Evolutionary conservation across 2,113 vertebrate species (phyloP).

Genomic region (Thamnaconus septentrionalis): DNA sequence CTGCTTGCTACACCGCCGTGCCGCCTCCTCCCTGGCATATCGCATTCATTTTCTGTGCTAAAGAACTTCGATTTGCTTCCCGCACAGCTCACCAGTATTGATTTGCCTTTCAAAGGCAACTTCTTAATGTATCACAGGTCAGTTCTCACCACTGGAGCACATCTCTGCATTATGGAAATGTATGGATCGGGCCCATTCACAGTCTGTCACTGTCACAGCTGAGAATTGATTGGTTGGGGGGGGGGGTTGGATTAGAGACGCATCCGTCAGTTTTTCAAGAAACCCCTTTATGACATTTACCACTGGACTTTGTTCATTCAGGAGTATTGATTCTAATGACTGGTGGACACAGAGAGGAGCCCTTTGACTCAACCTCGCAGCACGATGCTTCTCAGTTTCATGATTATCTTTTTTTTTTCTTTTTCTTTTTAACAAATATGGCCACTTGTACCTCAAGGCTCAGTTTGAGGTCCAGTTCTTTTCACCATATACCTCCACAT

Average conservation of each 20-base stretch:
- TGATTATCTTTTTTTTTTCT: no score
- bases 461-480: no score
- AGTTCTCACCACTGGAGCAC: conserved; percentile 52
- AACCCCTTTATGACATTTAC: conserved; percentile 49
- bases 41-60: conserved; percentile 65
- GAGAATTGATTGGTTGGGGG: conserved; percentile 31
- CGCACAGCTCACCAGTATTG: conserved; percentile 61
- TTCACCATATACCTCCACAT: no score
- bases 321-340: no score
- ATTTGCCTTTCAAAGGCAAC: conserved; percentile 62
- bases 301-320: conserved; percentile 32
- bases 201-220: conserved; percentile 46
- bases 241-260: conserved; percentile 27
- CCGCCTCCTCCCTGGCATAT: conserved; percentile 52
- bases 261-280: conserved; percentile 16
- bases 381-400: no score
- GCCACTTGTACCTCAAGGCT: no score
- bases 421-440: no score
- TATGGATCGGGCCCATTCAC: conserved; percentile 50
- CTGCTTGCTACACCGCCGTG: conserved; percentile 7
- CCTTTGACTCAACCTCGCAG: no score
- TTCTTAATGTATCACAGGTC: conserved; percentile 59
- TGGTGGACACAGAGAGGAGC: no score
- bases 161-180: conserved; percentile 53
- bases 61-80: conserved; percentile 69